phyloP scores from a whole-genome alignment of 2,888 invertebrate genomes.

The Melinaea marsaeus region DNA sequence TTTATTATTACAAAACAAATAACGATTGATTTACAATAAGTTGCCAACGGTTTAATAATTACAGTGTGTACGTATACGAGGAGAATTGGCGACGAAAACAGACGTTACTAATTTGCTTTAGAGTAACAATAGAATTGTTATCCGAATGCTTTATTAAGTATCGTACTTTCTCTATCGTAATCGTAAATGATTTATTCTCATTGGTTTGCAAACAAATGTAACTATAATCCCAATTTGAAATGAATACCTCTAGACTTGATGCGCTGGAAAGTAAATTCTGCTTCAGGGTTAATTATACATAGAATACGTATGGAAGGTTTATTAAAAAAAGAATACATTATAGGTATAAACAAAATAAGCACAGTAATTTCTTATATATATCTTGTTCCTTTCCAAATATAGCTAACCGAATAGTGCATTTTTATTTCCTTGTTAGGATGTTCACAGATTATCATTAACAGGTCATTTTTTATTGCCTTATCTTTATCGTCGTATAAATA shows the following conservation, averaged over 20 bases:
- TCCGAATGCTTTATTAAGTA: conserved; percentile 21
- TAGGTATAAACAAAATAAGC: too few species aligned
- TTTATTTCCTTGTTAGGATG: conserved; percentile 50
- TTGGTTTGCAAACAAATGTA: conserved; percentile 15
- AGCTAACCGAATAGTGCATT: conserved; percentile 40
- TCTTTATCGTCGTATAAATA: conserved; percentile 17
- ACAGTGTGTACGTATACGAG: not conserved
- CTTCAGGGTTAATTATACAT: too few species aligned
- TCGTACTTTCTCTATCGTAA: conserved; percentile 29
- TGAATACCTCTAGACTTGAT: too few species aligned
- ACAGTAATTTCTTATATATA: too few species aligned
- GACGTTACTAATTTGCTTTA: conserved; percentile 25
- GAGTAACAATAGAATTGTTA: conserved; percentile 27
- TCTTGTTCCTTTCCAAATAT: not conserved
- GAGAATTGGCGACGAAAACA: conserved; percentile 11
- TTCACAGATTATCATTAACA: conserved; percentile 33
- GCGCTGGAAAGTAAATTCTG: too few species aligned
- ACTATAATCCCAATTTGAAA: not conserved
- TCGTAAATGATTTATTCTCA: conserved; percentile 19
- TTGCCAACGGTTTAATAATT: not conserved
- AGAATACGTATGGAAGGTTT: too few species aligned
- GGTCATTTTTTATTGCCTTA: conserved; percentile 21
- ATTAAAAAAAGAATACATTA: too few species aligned
- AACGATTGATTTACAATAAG: not conserved
- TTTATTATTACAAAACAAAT: too few species aligned